Conservation (phyloP, 1,140 invertebrate species). For the Hesperophylax magnus region DNA sequence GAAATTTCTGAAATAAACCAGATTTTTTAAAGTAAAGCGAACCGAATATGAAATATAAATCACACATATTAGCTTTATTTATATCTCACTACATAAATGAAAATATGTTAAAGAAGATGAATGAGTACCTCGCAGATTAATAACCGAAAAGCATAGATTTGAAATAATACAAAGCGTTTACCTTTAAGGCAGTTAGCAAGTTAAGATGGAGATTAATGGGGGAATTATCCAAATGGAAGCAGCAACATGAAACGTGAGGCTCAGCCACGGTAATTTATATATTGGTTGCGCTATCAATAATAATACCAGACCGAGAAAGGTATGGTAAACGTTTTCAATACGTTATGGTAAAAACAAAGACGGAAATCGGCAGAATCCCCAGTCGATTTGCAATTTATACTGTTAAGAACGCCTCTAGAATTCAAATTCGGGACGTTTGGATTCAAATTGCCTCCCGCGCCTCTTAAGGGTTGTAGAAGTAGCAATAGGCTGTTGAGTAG, state of each 20-base stretch:
- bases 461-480: slow-evolving; percentile 1
- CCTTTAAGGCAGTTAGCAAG: slow-evolving; percentile 25
- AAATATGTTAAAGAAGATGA: background rate
- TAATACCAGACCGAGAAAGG: slow-evolving; percentile 35
- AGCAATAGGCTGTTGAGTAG: background rate
- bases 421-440: slow-evolving; percentile 45
- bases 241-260: background rate
- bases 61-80: no score
- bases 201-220: slow-evolving; percentile 41
- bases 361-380: slow-evolving; percentile 42
- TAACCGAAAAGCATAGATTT: background rate
- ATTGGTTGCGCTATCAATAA: slow-evolving; percentile 37
- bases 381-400: slow-evolving; percentile 43
- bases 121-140: background rate
- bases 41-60: no score
- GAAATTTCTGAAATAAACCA: no score
- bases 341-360: slow-evolving; percentile 45
- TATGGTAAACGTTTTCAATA: slow-evolving; percentile 41
- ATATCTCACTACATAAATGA: no score
- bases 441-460: slow-evolving; percentile 45
- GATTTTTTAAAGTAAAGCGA: no score
- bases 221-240: slow-evolving; percentile 24
- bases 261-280: slow-evolving; percentile 35
- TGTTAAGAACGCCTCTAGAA: slow-evolving; percentile 40
- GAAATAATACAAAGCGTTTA: slow-evolving; percentile 21